Base-by-base conservation (phyloP, 2,113 vertebrate species). In the Leptocoma aspasia region DNA sequence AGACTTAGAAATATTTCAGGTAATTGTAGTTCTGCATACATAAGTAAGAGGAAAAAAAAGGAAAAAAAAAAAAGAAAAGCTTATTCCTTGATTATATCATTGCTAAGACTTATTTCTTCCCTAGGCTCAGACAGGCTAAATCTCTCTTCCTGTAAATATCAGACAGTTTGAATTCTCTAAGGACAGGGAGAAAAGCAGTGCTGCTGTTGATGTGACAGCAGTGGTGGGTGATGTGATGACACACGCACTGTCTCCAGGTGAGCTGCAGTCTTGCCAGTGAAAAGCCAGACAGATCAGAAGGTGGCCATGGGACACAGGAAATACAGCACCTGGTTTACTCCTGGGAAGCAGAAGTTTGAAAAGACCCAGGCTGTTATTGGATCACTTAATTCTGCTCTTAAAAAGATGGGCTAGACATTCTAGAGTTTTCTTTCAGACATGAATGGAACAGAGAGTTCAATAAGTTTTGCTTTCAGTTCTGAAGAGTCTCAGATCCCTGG, bases 191-290 rank as follows among this genome's bases (percentile, higher is more conserved):
- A 72, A 56, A 91, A 61, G 20, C 49, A 82, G 73, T 28, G 50
- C 57, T 94, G 81, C 69, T 57, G 41, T 8, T 66, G 91, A 61
- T 61, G 76, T 60, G 72, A 56, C 39, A 53, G 79, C 78, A 80
- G 76, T 1, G 12, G 63, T 17, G 49, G 42, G 60, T 50, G 64
- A 49, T 37, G 57, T 39, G 24, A 7, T 24, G 61, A 61, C 54
- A 77, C 30, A 15, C n/a, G 11, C 24, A 1, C 31, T 45, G 80
- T 53, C 41, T 53, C 33, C 68, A 53, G 59, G 68, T 26, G 11
- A 84, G 56, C 70, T 31, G 2, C 44, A 3, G 1, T 3, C 56
- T 26, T 33, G 2, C 0, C 0, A 26, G 20, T 21, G 39, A 41
- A 57, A 82, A 70, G 37, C 31, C 70, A 60, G 49, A 8, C 26